phyloP scores from a whole-genome alignment of 2,888 invertebrate genomes.

The Acanthoscelides obtectus region DNA sequence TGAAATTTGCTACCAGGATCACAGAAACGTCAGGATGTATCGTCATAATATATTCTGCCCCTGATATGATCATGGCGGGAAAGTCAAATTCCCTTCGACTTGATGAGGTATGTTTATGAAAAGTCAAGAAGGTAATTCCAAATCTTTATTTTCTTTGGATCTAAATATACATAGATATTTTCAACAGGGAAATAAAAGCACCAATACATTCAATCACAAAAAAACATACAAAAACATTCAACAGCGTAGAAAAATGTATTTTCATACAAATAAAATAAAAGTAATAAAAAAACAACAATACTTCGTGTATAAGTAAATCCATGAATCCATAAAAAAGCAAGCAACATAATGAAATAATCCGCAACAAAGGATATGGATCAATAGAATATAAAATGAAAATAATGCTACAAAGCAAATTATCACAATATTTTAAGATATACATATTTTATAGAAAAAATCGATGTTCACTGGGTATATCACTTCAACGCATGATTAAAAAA shows the following conservation, averaged over 20 bases:
- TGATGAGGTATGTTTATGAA: too few relatives aligned
- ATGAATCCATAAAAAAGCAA: not conserved
- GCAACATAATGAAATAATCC: not conserved
- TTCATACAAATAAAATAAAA: conserved; percentile 18
- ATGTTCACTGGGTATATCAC: conserved; percentile 10
- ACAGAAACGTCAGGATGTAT: too few relatives aligned
- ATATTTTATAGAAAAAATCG: conserved; percentile 7
- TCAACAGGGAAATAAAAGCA: conserved; percentile 22
- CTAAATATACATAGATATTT: conserved; percentile 16
- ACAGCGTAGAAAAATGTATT: conserved; percentile 21
- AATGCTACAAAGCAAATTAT: not conserved
- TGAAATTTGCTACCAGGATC: too few relatives aligned
- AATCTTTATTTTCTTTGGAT: conserved; percentile 24
- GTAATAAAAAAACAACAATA: conserved; percentile 17
- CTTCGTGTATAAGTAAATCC: not conserved
- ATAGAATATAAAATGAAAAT: not conserved
- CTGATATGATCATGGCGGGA: too few relatives aligned
- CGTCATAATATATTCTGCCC: too few relatives aligned
- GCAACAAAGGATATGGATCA: not conserved
- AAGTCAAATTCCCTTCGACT: too few relatives aligned
- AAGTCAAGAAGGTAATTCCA: not conserved
- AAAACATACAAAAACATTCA: conserved; percentile 1
- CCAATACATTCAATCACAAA: not conserved
- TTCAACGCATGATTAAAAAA: conserved; percentile 9
- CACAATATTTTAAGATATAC: not conserved